Percentiles rank a stretch among this genome's conserved stretches.
phyloP scores from a whole-genome alignment of 2,888 invertebrate species.

The Agrochola lychnidis region DNA sequence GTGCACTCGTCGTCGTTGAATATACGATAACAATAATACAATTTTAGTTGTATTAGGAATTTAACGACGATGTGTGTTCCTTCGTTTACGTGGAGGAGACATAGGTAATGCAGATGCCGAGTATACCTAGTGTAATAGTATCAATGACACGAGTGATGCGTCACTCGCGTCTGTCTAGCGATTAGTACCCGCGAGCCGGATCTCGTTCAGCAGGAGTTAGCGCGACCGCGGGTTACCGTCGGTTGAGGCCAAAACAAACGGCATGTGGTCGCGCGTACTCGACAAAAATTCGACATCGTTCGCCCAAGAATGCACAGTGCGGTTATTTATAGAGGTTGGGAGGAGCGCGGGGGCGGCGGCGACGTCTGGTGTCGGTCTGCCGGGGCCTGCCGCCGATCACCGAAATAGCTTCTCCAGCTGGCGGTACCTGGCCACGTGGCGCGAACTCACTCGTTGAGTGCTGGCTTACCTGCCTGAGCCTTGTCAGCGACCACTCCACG shows the following conservation, averaged over 20 bases:
- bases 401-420: conserved; percentile 90
- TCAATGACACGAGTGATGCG: conserved; percentile 41
- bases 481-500: conserved; percentile 46
- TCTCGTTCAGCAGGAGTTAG: conserved; percentile 40
- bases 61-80: background rate
- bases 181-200: conserved; percentile 39
- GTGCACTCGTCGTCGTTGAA: no score
- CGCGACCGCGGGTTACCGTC: conserved; percentile 63
- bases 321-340: conserved; percentile 88
- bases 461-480: conserved; percentile 74
- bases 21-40: no score
- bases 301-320: conserved; percentile 90
- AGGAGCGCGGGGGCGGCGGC: conserved; percentile 90
- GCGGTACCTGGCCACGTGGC: conserved; percentile 89
- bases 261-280: conserved; percentile 90
- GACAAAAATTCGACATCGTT: conserved; percentile 91
- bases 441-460: conserved; percentile 72
- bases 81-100: background rate
- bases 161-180: conserved; percentile 33
- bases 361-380: conserved; percentile 91
- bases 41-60: background rate
- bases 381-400: conserved; percentile 92
- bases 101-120: background rate
- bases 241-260: conserved; percentile 88
- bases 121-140: conserved; percentile 19